Evolutionary conservation across 2,888 invertebrate genomes (phyloP), one percentile per base, ranked within the genome.

Genomic region (Epirrhoe alternata): DNA sequence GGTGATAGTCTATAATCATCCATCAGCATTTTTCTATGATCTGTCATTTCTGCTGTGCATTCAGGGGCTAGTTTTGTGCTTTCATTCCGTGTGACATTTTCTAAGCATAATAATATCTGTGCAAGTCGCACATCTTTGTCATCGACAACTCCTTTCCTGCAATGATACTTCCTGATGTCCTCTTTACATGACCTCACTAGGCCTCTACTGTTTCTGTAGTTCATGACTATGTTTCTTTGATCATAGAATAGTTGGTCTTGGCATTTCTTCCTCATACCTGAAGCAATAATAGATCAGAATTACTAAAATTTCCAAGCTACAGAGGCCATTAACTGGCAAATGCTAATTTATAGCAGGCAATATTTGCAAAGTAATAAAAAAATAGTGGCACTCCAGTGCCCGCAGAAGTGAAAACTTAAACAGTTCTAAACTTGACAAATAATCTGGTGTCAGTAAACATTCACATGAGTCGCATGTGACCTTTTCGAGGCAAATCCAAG

Each of bases 1-100:
- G 99, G 99, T 8, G 98, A 98, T 16, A 99, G 93, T 76, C 97
- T 95, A 84, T 97, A 99, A 87, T 99, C 99, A 80, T 97, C 97
- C 96, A 99, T 96, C 14, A 99, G 93, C 90, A 97, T 96, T 84
- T 96, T 96, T 17, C 99, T 95, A 84, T 99, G 98, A 79, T 98
- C 97, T 71, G 96, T 94, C 95, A 99, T 97, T 93, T 99, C 99
- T 17, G 95, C 94, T 60, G 96, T 95, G 83, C 99, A 99, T 76
- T 97, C 97, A 0, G 95, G 90, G 12, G 95, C 94, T 14, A 98
- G 92, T 85, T 95, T 96, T 60, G 95, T 95, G 74, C 95, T 96
- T 74, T 97, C 97, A 76, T 96, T 96, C 80, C 95, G 94, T 52
- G 94, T 88, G 42, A 96, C 94, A 59, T 95, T 96, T 86, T 99